phyloP scores from a whole-genome alignment of 23 tunicate species.

The Styela plicata region DNA sequence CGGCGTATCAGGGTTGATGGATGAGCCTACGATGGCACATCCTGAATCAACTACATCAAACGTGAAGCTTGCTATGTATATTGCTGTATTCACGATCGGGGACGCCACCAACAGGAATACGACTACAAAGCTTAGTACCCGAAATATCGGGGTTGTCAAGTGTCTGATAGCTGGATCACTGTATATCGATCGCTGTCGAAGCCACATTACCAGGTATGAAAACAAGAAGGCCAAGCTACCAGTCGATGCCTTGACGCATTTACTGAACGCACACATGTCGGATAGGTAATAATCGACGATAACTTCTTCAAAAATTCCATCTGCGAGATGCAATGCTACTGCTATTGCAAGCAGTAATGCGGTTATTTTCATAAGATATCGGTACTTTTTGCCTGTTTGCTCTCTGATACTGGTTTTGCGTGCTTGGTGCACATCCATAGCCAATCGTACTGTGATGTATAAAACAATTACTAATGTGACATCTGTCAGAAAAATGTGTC shows the following conservation, averaged over 20 bases:
- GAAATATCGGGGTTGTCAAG: not conserved
- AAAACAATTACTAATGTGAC: not conserved
- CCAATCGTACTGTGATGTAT: not conserved
- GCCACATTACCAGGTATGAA: not conserved
- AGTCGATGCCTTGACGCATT: not conserved
- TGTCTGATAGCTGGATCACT: not conserved
- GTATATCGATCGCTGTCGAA: conserved; percentile 1
- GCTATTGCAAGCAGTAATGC: not conserved
- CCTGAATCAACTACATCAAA: not conserved
- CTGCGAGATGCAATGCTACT: not conserved
- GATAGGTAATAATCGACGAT: not conserved
- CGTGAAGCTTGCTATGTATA: not conserved
- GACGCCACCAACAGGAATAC: not conserved
- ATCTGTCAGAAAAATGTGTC: not conserved
- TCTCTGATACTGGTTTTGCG: not conserved
- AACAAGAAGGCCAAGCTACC: not conserved
- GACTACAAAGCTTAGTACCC: not conserved
- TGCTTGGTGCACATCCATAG: not conserved
- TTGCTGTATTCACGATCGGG: not conserved
- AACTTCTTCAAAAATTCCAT: not conserved
- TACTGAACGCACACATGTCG: not conserved
- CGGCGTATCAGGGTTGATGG: conserved; percentile 3
- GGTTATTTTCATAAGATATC: not conserved
- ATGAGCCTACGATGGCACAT: not conserved
- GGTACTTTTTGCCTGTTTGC: not conserved